Base-by-base conservation (phyloP, 2,113 vertebrate species). In the Vulpes lagopus region DNA sequence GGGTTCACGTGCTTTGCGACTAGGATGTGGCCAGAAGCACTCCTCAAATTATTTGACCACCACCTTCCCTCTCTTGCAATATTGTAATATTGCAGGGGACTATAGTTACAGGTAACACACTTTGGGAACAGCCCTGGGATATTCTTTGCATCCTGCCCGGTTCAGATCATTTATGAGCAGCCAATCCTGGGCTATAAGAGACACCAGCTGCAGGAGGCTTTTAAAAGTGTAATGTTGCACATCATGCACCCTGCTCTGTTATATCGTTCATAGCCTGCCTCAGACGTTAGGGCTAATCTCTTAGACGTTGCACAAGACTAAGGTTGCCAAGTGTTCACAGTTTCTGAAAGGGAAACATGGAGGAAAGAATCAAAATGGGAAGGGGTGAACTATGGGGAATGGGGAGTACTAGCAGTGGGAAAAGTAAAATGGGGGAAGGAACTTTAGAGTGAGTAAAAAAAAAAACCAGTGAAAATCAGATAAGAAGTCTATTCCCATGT, bases 221-320 rank as follows among this genome's bases (percentile, higher is more conserved):
- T 38, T 22, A n/a, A 35, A 69, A 12, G 35, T 2, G 0, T 0
- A 4, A 1, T 0, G 1, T 11, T 6, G 57, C 43, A 81, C 53
- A 35, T 20, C 11, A 10, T 23, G 30, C 16, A 6, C 1, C 12
- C 30, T 51, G 19, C 43, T 78, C 74, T 22, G 15, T 82, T 57
- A 53, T 30, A 0, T 35, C 20, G 0, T 23, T 74, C 23, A 30
- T 27, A 22, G 20, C 23, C 35, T 60, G 82, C 60, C 69, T 12
- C 2, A 79, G 90, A 38, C 6, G 53, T 35, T 49, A 11, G 53
- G 59, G 78, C 59, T 55, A 20, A 74, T 71, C 60, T 73, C 67
- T 38, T 20, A 25, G 79, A 76, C 23, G 38, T 19, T 67, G 79
- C 25, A 20, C 55, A 89, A 74, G 30, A 32, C n/a, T 25, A 64